Evolutionary conservation across 1,140 invertebrate genomes (phyloP), one percentile per base, ranked within the genome.

Genomic region (Mactra quadrangularis): DNA sequence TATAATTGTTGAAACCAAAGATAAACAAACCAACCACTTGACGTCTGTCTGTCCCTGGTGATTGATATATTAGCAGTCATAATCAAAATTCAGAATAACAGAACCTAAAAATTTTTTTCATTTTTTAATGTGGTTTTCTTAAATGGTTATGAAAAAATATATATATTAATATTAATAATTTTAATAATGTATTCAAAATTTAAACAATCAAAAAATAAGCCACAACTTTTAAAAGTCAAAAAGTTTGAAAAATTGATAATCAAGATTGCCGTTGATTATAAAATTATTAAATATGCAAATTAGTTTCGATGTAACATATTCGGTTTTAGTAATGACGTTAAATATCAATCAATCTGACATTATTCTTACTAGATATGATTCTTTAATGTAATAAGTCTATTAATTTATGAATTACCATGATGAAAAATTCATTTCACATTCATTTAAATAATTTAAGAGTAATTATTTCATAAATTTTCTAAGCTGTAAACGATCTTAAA

Each of bases 371-470:
- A 6, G 4, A 38, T n/a, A 19, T 19, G 31, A n/a, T 72, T 72
- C n/a, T 55, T 53, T 22, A 71, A 41, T 41, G 38, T 41, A 7
- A 41, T 15, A 6, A 41, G 6, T 41, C 38, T 41, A n/a, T 38
- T n/a, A 31, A 25, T 25, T 57, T 52, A 25, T 3, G 70, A 35
- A 9, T 22, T 3, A 57, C 2, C 13, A 19, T 22, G 15, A 22
- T 55, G 38, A 72, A 55, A 57, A 25, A 50, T 50, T 38, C 52
- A 31, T 38, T 50, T 72, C 25, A 57, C 55, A 57, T 55, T 72
- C 35, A 72, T 72, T 72, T 50, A 72, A 72, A 72, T 72, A 35
- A 72, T 55, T 55, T 50, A 72, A n/a, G 29, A 72, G 53, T 72
- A 72, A 72, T 72, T 47, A 41, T 55, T 72, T 1, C 52, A 57